Evolutionary conservation across 2,113 vertebrate genomes (phyloP).

Genomic region (Steatornis caripensis): DNA sequence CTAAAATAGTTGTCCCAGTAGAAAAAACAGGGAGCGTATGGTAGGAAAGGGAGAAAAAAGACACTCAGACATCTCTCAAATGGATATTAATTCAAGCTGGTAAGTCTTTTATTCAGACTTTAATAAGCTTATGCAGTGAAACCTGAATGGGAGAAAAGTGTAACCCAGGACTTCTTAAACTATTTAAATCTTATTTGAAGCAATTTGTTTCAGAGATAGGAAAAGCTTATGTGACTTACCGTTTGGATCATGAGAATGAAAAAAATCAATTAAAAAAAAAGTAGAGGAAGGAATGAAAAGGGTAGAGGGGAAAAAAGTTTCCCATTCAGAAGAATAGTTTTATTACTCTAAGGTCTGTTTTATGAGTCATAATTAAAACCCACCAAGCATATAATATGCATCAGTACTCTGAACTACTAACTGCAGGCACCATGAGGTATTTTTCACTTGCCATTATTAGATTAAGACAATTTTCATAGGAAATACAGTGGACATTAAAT

Average conservation of each 20-base stretch:
- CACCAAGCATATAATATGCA: neutral
- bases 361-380: slow-evolving; percentile 9
- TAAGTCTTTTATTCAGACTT: neutral
- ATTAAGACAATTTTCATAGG: neutral
- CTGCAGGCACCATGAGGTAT: neutral
- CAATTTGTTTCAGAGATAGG: neutral
- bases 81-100: neutral
- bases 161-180: neutral
- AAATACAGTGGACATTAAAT: neutral
- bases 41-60: neutral
- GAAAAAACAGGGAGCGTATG: neutral
- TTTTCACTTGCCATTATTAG: neutral
- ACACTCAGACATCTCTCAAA: neutral
- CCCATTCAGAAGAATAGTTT: neutral
- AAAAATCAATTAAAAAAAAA: neutral
- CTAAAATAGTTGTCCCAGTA: neutral
- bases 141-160: neutral
- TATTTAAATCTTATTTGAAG: neutral
- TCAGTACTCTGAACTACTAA: neutral
- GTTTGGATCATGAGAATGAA: neutral
- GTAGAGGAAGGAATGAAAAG: neutral
- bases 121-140: neutral
- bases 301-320: neutral
- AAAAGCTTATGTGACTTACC: neutral
- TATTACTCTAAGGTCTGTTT: neutral